Percentiles rank a stretch among this genome's conserved stretches.
These are phyloP conservation scores for Tetraodon nigroviridis DNA, from an alignment of 2,113 vertebrate genomes.

Conservation along the genomic window DNA sequence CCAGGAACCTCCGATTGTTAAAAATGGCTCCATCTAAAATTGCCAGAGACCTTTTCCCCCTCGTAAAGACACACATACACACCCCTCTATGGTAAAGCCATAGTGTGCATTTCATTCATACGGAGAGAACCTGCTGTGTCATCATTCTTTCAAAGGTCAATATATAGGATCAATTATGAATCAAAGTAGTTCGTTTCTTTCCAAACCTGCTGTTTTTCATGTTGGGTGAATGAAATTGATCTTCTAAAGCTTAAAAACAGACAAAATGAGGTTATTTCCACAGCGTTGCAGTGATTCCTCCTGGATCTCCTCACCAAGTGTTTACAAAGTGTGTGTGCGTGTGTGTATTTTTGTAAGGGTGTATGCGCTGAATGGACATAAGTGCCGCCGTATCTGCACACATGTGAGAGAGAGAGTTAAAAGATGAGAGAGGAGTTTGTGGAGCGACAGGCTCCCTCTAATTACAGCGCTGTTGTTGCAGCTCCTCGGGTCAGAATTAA, in stretches of 20 bases:
- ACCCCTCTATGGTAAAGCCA: neutral
- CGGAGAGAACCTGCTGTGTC: constrained; percentile 41
- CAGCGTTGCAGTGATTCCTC: constrained; percentile 49
- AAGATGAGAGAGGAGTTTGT: constrained; percentile 41
- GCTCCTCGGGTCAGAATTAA: constrained; percentile 46
- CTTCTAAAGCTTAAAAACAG: constrained; percentile 49
- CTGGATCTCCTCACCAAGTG: constrained; percentile 59
- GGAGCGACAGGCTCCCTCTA: constrained; percentile 46
- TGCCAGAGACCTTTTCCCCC: constrained; percentile 41
- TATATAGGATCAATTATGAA: too few relatives aligned
- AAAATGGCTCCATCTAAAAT: constrained; percentile 51
- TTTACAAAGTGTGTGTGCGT: constrained; percentile 57
- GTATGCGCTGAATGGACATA: constrained; percentile 12
- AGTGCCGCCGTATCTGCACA: neutral
- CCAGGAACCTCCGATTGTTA: constrained; percentile 53
- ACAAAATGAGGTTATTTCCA: constrained; percentile 40
- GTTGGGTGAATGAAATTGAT: constrained; percentile 10
- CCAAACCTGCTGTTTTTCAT: neutral
- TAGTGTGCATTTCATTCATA: constrained; percentile 16
- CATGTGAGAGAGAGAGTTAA: too few relatives aligned
- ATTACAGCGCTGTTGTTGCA: constrained; percentile 28
- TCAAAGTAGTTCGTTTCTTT: too few relatives aligned
- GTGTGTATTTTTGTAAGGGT: neutral
- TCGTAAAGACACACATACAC: neutral
- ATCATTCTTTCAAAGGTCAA: constrained; percentile 5